phyloP scores from a whole-genome alignment of 1,140 invertebrate species.

The Drosophila insularis region DNA sequence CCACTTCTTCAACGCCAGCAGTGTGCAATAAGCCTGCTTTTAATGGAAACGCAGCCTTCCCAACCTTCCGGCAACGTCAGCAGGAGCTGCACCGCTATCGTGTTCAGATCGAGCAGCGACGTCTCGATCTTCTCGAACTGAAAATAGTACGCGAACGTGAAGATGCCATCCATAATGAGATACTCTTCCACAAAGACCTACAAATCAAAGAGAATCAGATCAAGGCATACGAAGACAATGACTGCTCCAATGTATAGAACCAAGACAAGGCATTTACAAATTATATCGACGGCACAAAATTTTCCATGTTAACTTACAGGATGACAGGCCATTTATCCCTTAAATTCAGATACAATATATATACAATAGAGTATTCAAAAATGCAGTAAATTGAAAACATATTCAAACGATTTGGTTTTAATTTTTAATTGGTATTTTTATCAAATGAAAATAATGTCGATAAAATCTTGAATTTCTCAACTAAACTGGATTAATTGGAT shows the following conservation, averaged over 20 bases:
- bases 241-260: slow-evolving; percentile 60
- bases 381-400: neutral
- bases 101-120: slow-evolving; percentile 61
- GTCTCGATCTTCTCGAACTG: slow-evolving; percentile 63
- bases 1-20: neutral
- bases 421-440: slow-evolving; percentile 63
- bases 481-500: slow-evolving; percentile 56
- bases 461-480: slow-evolving; percentile 59
- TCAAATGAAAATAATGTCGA: slow-evolving; percentile 67
- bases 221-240: slow-evolving; percentile 57
- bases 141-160: slow-evolving; percentile 70
- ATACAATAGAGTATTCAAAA: neutral
- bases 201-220: slow-evolving; percentile 63
- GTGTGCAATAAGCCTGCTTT: slow-evolving; percentile 24
- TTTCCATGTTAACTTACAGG: neutral
- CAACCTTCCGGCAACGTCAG: slow-evolving; percentile 64
- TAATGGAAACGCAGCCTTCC: slow-evolving; percentile 24
- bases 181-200: slow-evolving; percentile 72
- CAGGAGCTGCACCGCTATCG: slow-evolving; percentile 67
- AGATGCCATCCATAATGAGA: slow-evolving; percentile 61
- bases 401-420: slow-evolving; percentile 14
- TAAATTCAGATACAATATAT: neutral
- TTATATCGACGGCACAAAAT: neutral
- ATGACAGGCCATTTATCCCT: neutral
- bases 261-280: neutral